Evolutionary conservation across 2,888 invertebrate species (phyloP).

Genomic region (Cheilosia soror): DNA sequence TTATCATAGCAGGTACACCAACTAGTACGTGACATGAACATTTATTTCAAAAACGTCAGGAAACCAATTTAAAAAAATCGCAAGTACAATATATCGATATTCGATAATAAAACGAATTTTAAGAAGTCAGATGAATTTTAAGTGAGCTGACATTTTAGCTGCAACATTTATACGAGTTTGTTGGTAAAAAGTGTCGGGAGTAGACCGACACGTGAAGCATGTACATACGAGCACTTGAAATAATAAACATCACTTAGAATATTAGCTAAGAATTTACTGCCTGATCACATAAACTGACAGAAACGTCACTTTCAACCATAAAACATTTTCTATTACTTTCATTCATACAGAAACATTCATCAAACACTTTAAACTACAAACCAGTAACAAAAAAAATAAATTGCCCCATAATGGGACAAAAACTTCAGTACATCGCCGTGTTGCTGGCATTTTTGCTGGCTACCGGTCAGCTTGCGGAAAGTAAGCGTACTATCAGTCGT

Average conservation of each 20-base stretch:
- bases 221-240: too few species aligned
- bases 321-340: not conserved
- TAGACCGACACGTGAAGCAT: too few species aligned
- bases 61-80: not conserved
- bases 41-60: not conserved
- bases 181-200: too few species aligned
- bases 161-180: too few species aligned
- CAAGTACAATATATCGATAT: not conserved
- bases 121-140: too few species aligned
- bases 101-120: too few species aligned
- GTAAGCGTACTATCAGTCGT: slow-evolving; percentile 79
- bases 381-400: not conserved
- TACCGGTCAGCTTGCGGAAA: slow-evolving; percentile 77
- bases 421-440: slow-evolving; percentile 59
- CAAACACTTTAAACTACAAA: not conserved
- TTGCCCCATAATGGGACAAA: slow-evolving; percentile 61
- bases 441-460: slow-evolving; percentile 62
- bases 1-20: not conserved
- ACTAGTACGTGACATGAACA: not conserved
- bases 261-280: too few species aligned
- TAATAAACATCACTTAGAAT: too few species aligned
- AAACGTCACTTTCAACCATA: not conserved
- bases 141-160: too few species aligned
- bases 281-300: not conserved
- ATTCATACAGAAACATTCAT: slow-evolving; percentile 18